Base-by-base conservation (phyloP, 2,888 invertebrate species). In the Bombyx huttoni region DNA sequence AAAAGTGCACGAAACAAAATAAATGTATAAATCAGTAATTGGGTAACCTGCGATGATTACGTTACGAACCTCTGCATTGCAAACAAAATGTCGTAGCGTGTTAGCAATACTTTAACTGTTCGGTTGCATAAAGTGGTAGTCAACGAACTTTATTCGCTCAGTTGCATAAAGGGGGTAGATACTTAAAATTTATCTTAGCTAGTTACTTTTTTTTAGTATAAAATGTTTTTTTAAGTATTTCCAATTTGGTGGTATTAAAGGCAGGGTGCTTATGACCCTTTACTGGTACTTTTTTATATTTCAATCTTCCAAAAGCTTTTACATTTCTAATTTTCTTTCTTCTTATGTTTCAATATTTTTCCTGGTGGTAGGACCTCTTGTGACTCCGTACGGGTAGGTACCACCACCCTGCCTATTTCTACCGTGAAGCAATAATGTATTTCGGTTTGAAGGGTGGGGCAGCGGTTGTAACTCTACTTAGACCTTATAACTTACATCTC, bases 1-100 rank as follows among this genome's bases (percentile, higher is more conserved):
- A 24, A 24, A 24, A 24, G 2, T 24, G 24, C 24, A 24, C 24
- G 24, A 24, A 1, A 24, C 40, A 40, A 40, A 40, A 10, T 10
- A 40, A 40, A 40, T 40, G 3, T 40, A 0, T 40, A 5, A 40
- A 52, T 54, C 56, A 58, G 56, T 56, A 53, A 49, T 24, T 49
- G 55, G 51, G 12, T 12, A 40, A 40, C 40, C 2, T 12, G 3
- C 8, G 2, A 12, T 12, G 8, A 40, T 40, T 40, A 40, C 40
- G 12, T 40, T 40, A 40, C 12, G 40, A 10, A 40, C 8, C 40
- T 24, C 24, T n/a, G 40, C 3, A 40, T 40, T 24, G 24, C 40
- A 40, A 12, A 40, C 40, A 40, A 40, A 40, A 2, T 40, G 40
- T 40, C 40, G 40, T 24, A 5, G 24, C 40, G 12, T 40, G 40